Evolutionary conservation across 2,888 invertebrate genomes (phyloP).

Genomic region (Nephrocerus scutellatus): DNA sequence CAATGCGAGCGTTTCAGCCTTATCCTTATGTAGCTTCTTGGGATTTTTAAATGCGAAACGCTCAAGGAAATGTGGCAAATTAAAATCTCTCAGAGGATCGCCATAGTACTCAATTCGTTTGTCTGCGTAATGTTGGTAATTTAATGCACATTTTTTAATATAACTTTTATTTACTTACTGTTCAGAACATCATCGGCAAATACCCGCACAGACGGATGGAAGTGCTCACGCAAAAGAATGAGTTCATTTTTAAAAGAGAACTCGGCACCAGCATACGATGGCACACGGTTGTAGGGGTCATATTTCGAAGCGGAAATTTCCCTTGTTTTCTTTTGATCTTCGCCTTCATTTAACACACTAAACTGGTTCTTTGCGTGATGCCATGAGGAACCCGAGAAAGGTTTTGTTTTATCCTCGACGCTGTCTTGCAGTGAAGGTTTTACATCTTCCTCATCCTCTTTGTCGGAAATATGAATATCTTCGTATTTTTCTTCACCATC

Average conservation of each 20-base stretch:
- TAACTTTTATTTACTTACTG: conserved; percentile 48
- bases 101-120: conserved; percentile 77
- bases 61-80: conserved; percentile 83
- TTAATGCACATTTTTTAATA: neutral
- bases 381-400: conserved; percentile 31
- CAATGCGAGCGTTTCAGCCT: conserved; percentile 45
- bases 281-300: conserved; percentile 71
- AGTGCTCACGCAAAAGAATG: conserved; percentile 63
- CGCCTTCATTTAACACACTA: no score
- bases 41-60: conserved; percentile 94
- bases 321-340: no score
- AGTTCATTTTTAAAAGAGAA: conserved; percentile 69
- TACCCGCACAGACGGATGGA: conserved; percentile 84
- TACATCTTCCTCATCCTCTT: conserved; percentile 30
- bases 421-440: conserved; percentile 30
- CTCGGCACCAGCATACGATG: conserved; percentile 73
- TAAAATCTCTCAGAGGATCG: conserved; percentile 90
- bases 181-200: conserved; percentile 75
- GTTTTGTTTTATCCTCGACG: conserved; percentile 17
- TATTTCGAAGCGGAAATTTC: conserved; percentile 52
- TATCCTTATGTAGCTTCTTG: conserved; percentile 52
- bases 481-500: conserved; percentile 42
- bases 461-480: conserved; percentile 29
- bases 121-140: conserved; percentile 50
- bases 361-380: conserved; percentile 39